These are phyloP conservation scores for Nomada ferruginata DNA, from an alignment of 2,888 invertebrate species.

Conservation along the genomic window DNA sequence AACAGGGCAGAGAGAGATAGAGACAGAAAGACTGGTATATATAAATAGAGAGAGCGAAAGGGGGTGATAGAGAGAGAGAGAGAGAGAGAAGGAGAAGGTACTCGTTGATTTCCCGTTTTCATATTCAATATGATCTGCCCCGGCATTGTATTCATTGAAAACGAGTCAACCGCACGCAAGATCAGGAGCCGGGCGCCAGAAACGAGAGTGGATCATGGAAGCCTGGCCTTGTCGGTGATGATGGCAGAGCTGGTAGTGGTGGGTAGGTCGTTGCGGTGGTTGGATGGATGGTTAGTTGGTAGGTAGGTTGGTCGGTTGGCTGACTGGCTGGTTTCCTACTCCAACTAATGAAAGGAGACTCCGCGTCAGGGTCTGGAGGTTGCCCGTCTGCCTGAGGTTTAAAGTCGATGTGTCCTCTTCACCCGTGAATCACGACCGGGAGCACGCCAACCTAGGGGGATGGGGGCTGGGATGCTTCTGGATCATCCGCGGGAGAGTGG, in stretches of 20 bases:
- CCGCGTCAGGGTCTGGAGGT: slow-evolving; percentile 74
- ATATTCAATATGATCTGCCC: slow-evolving; percentile 84
- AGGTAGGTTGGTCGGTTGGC: slow-evolving; percentile 76
- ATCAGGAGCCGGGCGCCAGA: slow-evolving; percentile 79
- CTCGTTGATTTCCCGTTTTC: slow-evolving; percentile 84
- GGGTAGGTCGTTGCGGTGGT: slow-evolving; percentile 72
- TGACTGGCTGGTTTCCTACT: slow-evolving; percentile 80
- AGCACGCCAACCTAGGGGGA: slow-evolving; percentile 26
- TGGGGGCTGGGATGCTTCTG: slow-evolving; percentile 9
- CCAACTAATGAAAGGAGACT: slow-evolving; percentile 84
- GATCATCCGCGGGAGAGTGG: slow-evolving; percentile 33
- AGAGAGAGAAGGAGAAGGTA: slow-evolving; percentile 54
- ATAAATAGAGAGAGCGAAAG: background rate
- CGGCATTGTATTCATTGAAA: slow-evolving; percentile 84
- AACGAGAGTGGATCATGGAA: slow-evolving; percentile 79
- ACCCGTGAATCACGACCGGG: slow-evolving; percentile 65
- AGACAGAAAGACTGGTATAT: background rate
- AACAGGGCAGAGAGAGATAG: background rate
- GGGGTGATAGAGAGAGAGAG: background rate
- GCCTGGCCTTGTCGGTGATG: slow-evolving; percentile 68
- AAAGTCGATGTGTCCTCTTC: slow-evolving; percentile 82
- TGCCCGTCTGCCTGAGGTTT: slow-evolving; percentile 79
- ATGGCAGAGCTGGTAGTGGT: slow-evolving; percentile 60
- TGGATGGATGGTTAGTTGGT: slow-evolving; percentile 80
- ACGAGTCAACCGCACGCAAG: slow-evolving; percentile 84